Percentiles rank a stretch among this genome's conserved stretches.
These are phyloP conservation scores for Eolophus roseicapilla DNA, from an alignment of 2,113 vertebrate genomes.

Conservation along the genomic window DNA sequence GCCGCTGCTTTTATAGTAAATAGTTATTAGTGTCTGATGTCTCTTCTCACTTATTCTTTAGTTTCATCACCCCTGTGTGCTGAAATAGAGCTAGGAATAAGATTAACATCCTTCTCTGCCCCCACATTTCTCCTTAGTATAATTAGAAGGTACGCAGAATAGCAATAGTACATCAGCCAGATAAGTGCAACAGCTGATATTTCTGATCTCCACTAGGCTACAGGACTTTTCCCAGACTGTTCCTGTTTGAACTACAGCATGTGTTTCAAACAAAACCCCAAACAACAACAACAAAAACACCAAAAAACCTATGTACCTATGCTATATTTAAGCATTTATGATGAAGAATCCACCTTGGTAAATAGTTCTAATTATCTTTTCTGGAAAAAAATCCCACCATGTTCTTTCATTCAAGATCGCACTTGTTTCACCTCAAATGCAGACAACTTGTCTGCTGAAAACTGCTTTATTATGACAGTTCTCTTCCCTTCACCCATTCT, in stretches of 20 bases:
- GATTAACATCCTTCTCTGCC: neutral
- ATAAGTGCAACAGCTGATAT: neutral
- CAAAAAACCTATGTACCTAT: neutral
- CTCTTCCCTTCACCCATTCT: neutral
- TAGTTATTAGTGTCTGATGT: neutral
- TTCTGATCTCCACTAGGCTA: neutral
- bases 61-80: neutral
- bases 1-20: neutral
- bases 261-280: neutral
- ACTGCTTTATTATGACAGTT: neutral
- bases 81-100: neutral
- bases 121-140: neutral
- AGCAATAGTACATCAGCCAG: neutral
- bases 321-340: neutral
- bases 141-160: neutral
- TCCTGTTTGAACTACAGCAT: neutral
- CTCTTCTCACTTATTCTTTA: neutral
- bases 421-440: neutral
- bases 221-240: neutral
- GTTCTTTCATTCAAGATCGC: neutral
- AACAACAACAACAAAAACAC: neutral
- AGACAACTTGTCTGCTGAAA: neutral
- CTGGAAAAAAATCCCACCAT: too few relatives aligned
- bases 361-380: neutral
- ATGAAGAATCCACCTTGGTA: neutral